Evolutionary conservation across 2,888 invertebrate species (phyloP), one percentile per base, ranked within the genome.

Genomic region (Leptopilina drosophilae): DNA sequence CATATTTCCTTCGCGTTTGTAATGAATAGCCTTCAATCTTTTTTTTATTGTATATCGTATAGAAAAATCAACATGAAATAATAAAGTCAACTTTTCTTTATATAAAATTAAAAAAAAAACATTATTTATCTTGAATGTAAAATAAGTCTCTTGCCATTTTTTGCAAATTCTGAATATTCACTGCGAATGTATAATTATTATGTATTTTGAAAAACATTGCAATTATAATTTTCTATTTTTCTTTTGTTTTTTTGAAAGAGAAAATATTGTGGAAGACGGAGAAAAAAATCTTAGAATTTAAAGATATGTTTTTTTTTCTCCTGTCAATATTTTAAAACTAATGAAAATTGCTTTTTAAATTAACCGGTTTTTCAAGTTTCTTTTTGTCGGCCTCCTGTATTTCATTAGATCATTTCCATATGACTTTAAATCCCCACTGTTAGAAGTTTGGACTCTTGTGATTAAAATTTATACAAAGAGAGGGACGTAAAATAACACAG

Each of bases 281-380:
- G 12, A 49, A 49, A 49, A 49, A 49, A 49, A 49, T 49, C 1
- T 49, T 49, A 49, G 49, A 49, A 62, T 62, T 62, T 9, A 7
- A 20, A 62, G 20, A 62, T 20, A 14, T 59, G 14, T 14, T 15
- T 9, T 20, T 9, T 33, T 33, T 33, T 33, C 33, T 33, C 33
- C 33, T 33, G 20, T 62, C 15, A 62, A 20, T 62, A 15, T 62
- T 69, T 49, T 12, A 33, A 26, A 46, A 69, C n/a, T 11, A 8
- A 33, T 33, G 12, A 69, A n/a, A 49, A 26, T 20, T 46, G 20
- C 6, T n/a, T 69, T 69, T 69, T 73, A 56, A 40, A 73, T 73
- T 56, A 73, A 73, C 53, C 15, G 40, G 73, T 73, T 56, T 14
- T 15, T 56, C 73, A 40, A 73, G 56, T 73, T 73, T 56, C 56